Percentiles rank a stretch among this genome's conserved stretches.
These are phyloP conservation scores for Falco naumanni DNA, from an alignment of 2,797 vertebrate species.

Conservation along the genomic window DNA sequence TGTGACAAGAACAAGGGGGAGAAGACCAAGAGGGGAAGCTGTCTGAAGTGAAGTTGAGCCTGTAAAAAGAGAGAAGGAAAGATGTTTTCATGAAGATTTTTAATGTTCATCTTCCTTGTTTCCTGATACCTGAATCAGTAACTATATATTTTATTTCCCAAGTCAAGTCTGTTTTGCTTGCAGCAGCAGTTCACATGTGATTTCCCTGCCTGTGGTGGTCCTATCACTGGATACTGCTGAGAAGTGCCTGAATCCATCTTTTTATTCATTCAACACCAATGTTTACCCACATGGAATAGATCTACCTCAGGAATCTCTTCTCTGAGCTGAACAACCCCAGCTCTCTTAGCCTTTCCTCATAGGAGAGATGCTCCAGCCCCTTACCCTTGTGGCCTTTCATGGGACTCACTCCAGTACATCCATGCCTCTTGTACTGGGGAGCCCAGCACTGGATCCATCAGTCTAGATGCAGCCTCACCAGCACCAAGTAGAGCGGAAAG, in stretches of 20 bases:
- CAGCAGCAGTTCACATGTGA: neutral
- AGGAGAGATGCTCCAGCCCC: neutral
- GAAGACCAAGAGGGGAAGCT: neutral
- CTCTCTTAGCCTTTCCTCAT: neutral
- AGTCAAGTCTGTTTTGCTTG: no score
- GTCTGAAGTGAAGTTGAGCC: neutral
- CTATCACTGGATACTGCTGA: neutral
- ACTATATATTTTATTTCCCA: neutral
- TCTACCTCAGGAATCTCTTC: neutral
- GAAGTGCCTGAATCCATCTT: neutral
- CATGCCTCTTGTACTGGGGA: neutral
- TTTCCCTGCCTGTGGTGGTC: neutral
- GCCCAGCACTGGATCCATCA: neutral
- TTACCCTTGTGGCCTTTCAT: neutral
- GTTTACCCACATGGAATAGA: neutral
- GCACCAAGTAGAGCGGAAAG: no score
- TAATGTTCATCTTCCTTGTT: neutral
- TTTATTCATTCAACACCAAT: neutral
- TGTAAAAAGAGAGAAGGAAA: neutral
- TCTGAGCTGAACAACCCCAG: neutral
- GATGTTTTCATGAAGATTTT: neutral
- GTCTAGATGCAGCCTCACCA: no score
- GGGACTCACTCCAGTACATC: neutral
- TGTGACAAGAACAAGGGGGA: neutral
- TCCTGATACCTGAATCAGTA: neutral